Base-by-base conservation (phyloP, 2,113 vertebrate genomes). In the Mionectes macconnelli region DNA sequence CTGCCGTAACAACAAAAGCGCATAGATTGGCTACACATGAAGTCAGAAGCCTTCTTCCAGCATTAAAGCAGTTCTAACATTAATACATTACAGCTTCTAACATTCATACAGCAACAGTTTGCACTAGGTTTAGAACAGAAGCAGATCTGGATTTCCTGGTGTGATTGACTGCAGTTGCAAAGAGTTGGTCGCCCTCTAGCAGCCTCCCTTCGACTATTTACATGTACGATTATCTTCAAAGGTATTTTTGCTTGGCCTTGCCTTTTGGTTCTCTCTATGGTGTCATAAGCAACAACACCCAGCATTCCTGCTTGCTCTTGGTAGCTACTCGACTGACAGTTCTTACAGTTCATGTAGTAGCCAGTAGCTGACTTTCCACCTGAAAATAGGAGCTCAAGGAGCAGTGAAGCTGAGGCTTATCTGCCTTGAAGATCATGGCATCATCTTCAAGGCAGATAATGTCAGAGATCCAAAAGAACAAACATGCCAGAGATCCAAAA, bases 311-410 rank as follows among this genome's bases (percentile, higher is more conserved):
- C 30, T 73, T 77, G n/a, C 78, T 90, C 55, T n/a, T 37, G 39
- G 10, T 31, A 47, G 30, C 59, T 72, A 25, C 30, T n/a, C 27
- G 42, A 33, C 31, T 33, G 28, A 18, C 12, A 31, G 67, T 27
- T 63, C 10, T 5, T 49, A 25, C 15, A 79, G 2, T 22, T 8
- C 17, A 0, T 2, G 25, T 5, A n/a, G 44, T 0, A 0, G 42
- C 28, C 12, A 24, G 19, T 3, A 68, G 57, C 52, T 82, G 59
- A 21, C 22, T 13, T 2, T 23, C 63, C 63, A 56, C 30, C 44
- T 47, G 24, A 35, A 84, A 42, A 35, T 16, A 2, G n/a, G 40
- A 70, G 45, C 56, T 78, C 74, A 30, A 24, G 21, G 7, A 44
- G 27, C 37, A 62, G 10, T 33, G 45, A 56, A 24, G 18, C 69